Percentiles rank a stretch among this genome's conserved stretches.
Conservation (phyloP, 2,888 invertebrate genomes). For the Maniola hyperantus region DNA sequence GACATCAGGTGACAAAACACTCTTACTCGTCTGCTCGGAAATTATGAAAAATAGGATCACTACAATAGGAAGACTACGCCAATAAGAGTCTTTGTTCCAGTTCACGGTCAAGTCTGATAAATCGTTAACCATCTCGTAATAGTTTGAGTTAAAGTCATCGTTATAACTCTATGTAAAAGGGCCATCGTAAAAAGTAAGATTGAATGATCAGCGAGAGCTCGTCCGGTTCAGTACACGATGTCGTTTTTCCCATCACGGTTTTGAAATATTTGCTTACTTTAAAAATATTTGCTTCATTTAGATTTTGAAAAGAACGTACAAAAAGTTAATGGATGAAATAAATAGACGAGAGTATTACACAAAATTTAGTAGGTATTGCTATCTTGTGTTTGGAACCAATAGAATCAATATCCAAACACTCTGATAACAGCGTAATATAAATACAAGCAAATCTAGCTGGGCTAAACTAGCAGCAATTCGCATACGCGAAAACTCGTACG, state of each 20-base stretch:
- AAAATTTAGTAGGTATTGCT: background rate
- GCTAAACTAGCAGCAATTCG: too few relatives aligned
- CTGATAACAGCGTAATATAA: too few relatives aligned
- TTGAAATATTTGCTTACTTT: constrained; percentile 17
- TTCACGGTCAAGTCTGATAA: background rate
- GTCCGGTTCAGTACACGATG: constrained; percentile 12
- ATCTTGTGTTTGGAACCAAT: background rate
- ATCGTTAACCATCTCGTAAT: background rate
- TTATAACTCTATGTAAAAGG: constrained; percentile 10
- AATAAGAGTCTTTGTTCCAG: background rate
- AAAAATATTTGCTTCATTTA: constrained; percentile 20
- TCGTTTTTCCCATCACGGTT: constrained; percentile 23
- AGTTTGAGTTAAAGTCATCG: constrained; percentile 1
- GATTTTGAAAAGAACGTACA: constrained; percentile 15
- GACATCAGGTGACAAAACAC: too few relatives aligned
- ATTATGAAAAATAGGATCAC: too few relatives aligned
- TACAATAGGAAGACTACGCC: background rate
- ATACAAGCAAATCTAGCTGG: too few relatives aligned
- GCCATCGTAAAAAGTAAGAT: constrained; percentile 9
- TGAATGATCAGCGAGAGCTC: constrained; percentile 23
- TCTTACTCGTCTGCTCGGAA: too few relatives aligned
- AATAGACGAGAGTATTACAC: constrained; percentile 4
- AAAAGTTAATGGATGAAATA: constrained; percentile 22
- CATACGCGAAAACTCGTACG: too few relatives aligned
- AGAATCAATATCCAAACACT: background rate